Evolutionary conservation across 2,113 vertebrate species (phyloP), one percentile per base, ranked within the genome.

Genomic region (Petrocephalus zakoni): DNA sequence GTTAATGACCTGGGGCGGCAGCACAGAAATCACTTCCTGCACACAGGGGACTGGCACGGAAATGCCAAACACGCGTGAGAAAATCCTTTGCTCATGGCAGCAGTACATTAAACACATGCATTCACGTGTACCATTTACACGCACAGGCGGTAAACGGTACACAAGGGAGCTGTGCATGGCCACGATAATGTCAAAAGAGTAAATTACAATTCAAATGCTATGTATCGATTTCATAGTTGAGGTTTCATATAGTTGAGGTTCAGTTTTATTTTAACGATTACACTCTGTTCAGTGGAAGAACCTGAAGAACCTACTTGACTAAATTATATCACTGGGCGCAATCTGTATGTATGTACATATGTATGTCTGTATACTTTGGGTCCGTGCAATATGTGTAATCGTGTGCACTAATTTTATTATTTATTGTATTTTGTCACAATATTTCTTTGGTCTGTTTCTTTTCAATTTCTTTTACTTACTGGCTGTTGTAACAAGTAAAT

Each of bases 1-100:
- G 68, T 93, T 83, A 83, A 81, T 53, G 72, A 68, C 10, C 61
- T 42, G 25, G 61, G 61, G 61, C n/a, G 25, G 61, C 61, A 68
- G 4, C 29, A 1, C 25, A 3, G 61, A 68, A 68, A 13, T 68
- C n/a, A 68, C n/a, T 29, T 68, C n/a, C 61, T 68, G 61, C 4
- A 68, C 61, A 11, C 9, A 25, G 61, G 8, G 61, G 61, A 11
- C 61, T 29, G n/a, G 61, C 61, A 68, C 61, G 10, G n/a, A 29
- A 4, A n/a, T 13, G n/a, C 9, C 25, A 68, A 22, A 29, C 61
- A 29, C 1, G 61, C 61, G 25, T 68, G 25, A 68, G 25, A 68
- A 68, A 64, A 29, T 13, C n/a, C 10, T 61, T 25, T 64, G 58
- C 7, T 64, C 22, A 64, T 22, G 58, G 8, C 58, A n/a, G 58